Base-by-base conservation (phyloP, 1,140 invertebrate species). In the Drosophila obscura region DNA sequence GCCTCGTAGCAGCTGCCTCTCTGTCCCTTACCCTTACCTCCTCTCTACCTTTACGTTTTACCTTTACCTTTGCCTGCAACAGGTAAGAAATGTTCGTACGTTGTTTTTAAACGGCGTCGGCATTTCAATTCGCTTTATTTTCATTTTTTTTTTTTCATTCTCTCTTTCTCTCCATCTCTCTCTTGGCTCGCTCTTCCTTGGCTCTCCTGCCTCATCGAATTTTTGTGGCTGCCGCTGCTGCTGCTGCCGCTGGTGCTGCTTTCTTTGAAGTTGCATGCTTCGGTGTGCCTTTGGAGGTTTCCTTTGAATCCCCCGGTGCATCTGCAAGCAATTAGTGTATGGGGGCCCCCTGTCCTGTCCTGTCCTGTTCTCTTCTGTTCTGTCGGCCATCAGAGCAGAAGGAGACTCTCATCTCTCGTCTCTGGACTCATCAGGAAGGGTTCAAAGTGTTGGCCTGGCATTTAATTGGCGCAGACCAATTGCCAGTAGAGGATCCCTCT, bases 281-380 rank as follows among this genome's bases (percentile, higher is more conserved):
- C 83, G 79, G 82, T 74, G 81, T 84, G 80, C 80, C 80, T 85
- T 83, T 84, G 81, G 73, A 71, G 67, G 73, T 88, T 88, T 88
- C 72, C 83, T 87, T 87, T 87, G 79, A 87, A 87, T 77, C 88
- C 63, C 69, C 63, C 56, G 35, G 51, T 66, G 79, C 83, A 88
- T 88, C 79, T 83, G 83, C 79, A 75, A 82, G 83, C 83, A 88
- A 88, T 88, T 88, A 88, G 84, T 88, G 84, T 88, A 77, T 87
- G 71, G 74, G 64, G 45, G 52, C 56, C 63, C 51, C n/a, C n/a
- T n/a, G n/a, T n/a, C n/a, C 64, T 45, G 60, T 80, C 60, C 78
- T 60, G 65, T 52, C 44, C 26, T 28, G 26, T 28, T 6, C 26
- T 28, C 0, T 28, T 6, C 26, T 28, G 26, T 28, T 7, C 26